Conservation (phyloP, 2,888 invertebrate genomes). For the Pedicia rivosa region DNA sequence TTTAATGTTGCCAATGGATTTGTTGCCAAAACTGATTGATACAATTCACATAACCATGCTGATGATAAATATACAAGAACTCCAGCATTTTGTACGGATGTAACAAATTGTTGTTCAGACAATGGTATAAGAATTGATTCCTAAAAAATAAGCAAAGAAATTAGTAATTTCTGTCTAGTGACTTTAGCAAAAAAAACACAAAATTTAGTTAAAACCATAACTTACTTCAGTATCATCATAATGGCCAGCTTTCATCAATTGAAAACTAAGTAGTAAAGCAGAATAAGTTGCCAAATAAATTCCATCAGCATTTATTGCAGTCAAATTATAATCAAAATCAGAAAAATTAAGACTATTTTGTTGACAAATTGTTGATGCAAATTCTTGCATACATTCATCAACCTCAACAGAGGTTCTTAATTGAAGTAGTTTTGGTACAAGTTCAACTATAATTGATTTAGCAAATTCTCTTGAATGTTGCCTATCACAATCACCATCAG, state of each 20-base stretch:
- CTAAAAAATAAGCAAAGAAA: slow-evolving; percentile 4
- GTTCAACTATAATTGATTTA: slow-evolving; percentile 51
- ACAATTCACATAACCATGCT: slow-evolving; percentile 84
- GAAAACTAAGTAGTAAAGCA: slow-evolving; percentile 64
- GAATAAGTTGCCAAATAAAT: slow-evolving; percentile 84
- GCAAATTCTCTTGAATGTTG: slow-evolving; percentile 77
- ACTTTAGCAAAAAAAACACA: slow-evolving; percentile 1
- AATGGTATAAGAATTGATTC: slow-evolving; percentile 36
- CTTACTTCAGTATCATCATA: slow-evolving; percentile 42
- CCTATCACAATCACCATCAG: slow-evolving; percentile 67
- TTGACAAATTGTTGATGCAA: slow-evolving; percentile 82
- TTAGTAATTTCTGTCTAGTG: slow-evolving; percentile 21
- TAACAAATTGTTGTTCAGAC: slow-evolving; percentile 78
- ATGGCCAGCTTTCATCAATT: slow-evolving; percentile 59
- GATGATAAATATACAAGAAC: slow-evolving; percentile 85
- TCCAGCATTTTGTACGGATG: slow-evolving; percentile 82
- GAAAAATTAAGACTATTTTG: slow-evolving; percentile 37
- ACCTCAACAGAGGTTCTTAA: slow-evolving; percentile 71
- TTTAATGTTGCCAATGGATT: slow-evolving; percentile 25
- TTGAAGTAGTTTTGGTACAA: slow-evolving; percentile 59
- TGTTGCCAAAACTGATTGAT: slow-evolving; percentile 65
- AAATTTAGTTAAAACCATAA: slow-evolving; percentile 14
- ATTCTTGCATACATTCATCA: slow-evolving; percentile 81
- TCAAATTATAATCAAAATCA: slow-evolving; percentile 39
- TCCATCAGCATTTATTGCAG: slow-evolving; percentile 82